Base-by-base conservation (phyloP, 1,140 invertebrate genomes). In the Micrasema longulum region DNA sequence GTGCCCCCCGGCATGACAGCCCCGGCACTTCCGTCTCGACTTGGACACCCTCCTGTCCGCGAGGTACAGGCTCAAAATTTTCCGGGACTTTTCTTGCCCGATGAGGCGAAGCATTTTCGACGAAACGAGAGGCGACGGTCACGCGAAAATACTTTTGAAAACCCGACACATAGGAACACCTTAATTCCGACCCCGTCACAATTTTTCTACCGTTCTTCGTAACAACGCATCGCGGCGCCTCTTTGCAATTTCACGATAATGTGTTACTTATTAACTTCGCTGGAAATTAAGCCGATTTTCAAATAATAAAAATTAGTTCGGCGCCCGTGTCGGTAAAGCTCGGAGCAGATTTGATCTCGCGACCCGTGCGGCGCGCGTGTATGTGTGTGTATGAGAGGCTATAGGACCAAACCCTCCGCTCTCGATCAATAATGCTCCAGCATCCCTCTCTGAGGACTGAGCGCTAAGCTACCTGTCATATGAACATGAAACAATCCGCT, bases 371-470 rank as follows among this genome's bases (percentile, higher is more conserved):
- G 55, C 71, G 63, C 71, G 71, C 63, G 63, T 48, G 81, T 78
- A 81, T 78, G 81, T 81, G 84, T 81, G 80, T 81, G 80, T 75
- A 78, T 79, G 80, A 80, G 78, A 78, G 81, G 82, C 79, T 82
- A 80, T 77, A 79, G 81, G 82, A 80, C 79, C 82, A 80, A 83
- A 82, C 83, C 84, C 82, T 81, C 83, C 81, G 80, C 77, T 64
- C 81, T 75, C 82, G 84, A 85, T 85, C 84, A 85, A 85, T 85
- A 85, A 84, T 82, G 84, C 84, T 85, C 81, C 83, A 81, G 83
- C 84, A 83, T 85, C 84, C 81, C 81, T 82, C 64, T 71, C 57
- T 57, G 45, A 68, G 63, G 69, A 31, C 26, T 31, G 26, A 31
- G 26, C 26, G 7, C 26, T 31, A 7, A 31, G 26, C 26, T 64